A percentile compares a stretch with the other conserved stretches of the same genome.
These are phyloP conservation scores for Tachyglossus aculeatus DNA, from an alignment of 2,797 vertebrate species.

Conservation along the genomic window DNA sequence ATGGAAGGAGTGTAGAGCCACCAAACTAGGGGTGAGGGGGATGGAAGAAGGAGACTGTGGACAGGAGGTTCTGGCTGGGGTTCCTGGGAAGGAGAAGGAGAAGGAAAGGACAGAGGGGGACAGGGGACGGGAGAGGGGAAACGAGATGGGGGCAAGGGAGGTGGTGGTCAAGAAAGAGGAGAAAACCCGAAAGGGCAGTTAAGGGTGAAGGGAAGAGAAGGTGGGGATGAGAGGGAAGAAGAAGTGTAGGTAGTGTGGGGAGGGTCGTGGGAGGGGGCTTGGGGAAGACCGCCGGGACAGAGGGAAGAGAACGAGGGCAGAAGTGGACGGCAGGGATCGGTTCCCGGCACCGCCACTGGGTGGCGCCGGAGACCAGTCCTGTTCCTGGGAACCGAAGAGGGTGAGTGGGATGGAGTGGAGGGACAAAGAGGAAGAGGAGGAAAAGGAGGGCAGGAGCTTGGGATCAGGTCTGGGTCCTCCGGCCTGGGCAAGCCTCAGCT, in stretches of 20 bases:
- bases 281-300: background rate
- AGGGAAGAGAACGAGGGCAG: background rate
- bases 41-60: background rate
- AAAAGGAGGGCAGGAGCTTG: too few species aligned
- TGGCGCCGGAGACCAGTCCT: slow-evolving; percentile 64
- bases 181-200: rapidly evolving
- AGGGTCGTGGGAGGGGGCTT: background rate
- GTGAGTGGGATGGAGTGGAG: background rate
- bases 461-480: background rate
- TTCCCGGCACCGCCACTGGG: slow-evolving; percentile 65
- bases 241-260: background rate
- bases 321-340: background rate
- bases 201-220: rapidly evolving
- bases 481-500: background rate
- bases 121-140: background rate
- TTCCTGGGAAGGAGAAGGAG: background rate
- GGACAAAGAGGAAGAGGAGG: too few species aligned
- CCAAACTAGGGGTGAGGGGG: too few species aligned
- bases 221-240: rapidly evolving
- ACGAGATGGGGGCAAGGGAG: background rate
- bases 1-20: background rate
- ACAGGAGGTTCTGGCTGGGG: background rate
- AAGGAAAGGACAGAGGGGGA: background rate
- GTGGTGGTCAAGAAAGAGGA: too few species aligned
- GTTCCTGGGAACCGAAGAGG: background rate